phyloP scores from a whole-genome alignment of 2,888 invertebrate species.

The Sabatieria punctata region DNA sequence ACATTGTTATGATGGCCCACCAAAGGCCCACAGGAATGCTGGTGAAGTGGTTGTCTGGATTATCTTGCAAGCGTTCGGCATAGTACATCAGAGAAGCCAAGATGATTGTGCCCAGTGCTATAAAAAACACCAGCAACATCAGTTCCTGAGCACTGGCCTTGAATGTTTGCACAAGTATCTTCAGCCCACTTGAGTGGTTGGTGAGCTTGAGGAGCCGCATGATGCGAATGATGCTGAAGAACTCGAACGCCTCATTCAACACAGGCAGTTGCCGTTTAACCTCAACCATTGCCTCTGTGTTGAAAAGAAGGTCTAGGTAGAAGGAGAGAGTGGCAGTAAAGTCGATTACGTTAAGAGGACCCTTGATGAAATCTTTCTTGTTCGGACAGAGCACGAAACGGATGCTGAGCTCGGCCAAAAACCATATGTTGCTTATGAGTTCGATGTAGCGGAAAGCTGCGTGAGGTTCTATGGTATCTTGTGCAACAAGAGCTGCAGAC shows the following conservation, averaged over 20 bases:
- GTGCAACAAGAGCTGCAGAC: no score
- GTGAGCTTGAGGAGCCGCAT: constrained; percentile 31
- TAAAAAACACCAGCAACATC: constrained; percentile 27
- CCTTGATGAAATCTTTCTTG: constrained; percentile 55
- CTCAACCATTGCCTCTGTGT: constrained; percentile 45
- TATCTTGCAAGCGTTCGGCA: constrained; percentile 27
- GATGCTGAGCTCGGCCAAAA: constrained; percentile 70
- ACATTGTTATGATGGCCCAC: constrained; percentile 26
- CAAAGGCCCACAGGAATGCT: constrained; percentile 32
- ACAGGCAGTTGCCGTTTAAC: no score
- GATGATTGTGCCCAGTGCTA: constrained; percentile 28
- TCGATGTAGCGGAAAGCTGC: constrained; percentile 70
- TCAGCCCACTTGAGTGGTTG: constrained; percentile 30
- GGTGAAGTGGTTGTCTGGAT: constrained; percentile 16
- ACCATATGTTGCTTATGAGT: constrained; percentile 79
- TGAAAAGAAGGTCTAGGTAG: constrained; percentile 83
- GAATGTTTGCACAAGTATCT: constrained; percentile 31
- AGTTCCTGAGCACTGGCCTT: constrained; percentile 32
- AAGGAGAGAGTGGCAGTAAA: constrained; percentile 63
- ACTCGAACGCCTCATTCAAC: constrained; percentile 25
- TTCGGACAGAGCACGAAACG: constrained; percentile 65
- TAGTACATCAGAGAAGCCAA: constrained; percentile 31
- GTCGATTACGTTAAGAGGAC: constrained; percentile 52
- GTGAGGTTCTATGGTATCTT: constrained; percentile 39
- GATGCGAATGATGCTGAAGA: constrained; percentile 33